phyloP scores from a whole-genome alignment of 2,113 vertebrate species.

The Meriones unguiculatus region DNA sequence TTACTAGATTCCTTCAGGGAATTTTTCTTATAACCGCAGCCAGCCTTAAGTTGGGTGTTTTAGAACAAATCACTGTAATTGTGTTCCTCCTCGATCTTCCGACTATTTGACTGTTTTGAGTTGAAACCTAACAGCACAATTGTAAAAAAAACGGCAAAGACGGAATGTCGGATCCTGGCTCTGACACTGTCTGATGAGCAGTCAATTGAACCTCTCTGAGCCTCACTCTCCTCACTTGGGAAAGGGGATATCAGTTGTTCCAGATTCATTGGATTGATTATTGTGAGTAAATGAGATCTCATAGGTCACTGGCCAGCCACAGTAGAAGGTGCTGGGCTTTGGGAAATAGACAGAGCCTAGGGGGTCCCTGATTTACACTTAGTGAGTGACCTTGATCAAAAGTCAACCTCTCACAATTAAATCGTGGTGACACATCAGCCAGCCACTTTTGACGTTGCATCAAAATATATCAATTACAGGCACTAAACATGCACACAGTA shows the following conservation, averaged over 20 bases:
- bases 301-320: neutral
- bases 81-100: neutral
- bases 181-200: neutral
- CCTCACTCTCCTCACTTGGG: constrained; percentile 21
- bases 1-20: constrained; percentile 47
- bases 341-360: neutral
- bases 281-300: constrained; percentile 11
- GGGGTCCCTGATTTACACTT: neutral
- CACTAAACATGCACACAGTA: neutral
- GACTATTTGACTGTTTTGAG: neutral
- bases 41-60: neutral
- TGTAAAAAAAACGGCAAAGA: neutral
- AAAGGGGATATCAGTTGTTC: neutral
- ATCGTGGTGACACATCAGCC: neutral
- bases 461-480: neutral
- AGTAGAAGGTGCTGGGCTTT: neutral
- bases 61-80: constrained; percentile 7
- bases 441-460: neutral
- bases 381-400: constrained; percentile 43
- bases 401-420: constrained; percentile 22
- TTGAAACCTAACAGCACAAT: neutral
- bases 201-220: neutral
- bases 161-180: neutral
- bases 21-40: neutral
- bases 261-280: neutral